phyloP scores from a whole-genome alignment of 2,113 vertebrate genomes.

The Holacanthus passer region DNA sequence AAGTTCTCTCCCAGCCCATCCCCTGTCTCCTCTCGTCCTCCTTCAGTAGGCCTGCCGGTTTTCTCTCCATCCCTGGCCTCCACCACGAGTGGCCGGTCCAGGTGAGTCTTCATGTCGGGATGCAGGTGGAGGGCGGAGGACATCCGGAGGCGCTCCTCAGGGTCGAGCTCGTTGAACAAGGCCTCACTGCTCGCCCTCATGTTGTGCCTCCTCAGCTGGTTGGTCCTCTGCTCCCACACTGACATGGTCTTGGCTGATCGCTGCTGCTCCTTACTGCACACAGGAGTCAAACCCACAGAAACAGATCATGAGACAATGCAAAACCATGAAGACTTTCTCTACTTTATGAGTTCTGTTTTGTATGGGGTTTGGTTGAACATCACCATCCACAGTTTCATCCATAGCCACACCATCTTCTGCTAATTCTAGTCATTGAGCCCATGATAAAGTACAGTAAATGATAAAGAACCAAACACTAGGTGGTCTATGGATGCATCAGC shows the following conservation, averaged over 20 bases:
- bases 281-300: slow-evolving; percentile 49
- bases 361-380: slow-evolving; percentile 3
- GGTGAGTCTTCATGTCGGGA: slow-evolving; percentile 94
- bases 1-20: slow-evolving; percentile 39
- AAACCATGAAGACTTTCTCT: neutral
- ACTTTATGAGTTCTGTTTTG: neutral
- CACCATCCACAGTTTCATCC: slow-evolving; percentile 56
- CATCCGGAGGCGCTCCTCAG: slow-evolving; percentile 88
- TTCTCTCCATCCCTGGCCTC: slow-evolving; percentile 70
- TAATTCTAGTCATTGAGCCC: neutral
- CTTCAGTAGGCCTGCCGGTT: slow-evolving; percentile 42
- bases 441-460: neutral
- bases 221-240: slow-evolving; percentile 97
- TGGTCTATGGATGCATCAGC: slow-evolving; percentile 68
- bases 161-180: slow-evolving; percentile 93
- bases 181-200: slow-evolving; percentile 93
- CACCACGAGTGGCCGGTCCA: slow-evolving; percentile 91
- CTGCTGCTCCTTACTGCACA: slow-evolving; percentile 91
- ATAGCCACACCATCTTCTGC: slow-evolving; percentile 51
- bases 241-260: slow-evolving; percentile 91
- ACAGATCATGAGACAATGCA: slow-evolving; percentile 3
- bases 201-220: slow-evolving; percentile 94
- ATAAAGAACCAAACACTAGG: slow-evolving; percentile 23
- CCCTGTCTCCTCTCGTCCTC: slow-evolving; percentile 21
- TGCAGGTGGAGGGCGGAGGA: slow-evolving; percentile 90